phyloP scores from a whole-genome alignment of 2,797 vertebrate genomes.

The Mormyrops boulengeri region DNA sequence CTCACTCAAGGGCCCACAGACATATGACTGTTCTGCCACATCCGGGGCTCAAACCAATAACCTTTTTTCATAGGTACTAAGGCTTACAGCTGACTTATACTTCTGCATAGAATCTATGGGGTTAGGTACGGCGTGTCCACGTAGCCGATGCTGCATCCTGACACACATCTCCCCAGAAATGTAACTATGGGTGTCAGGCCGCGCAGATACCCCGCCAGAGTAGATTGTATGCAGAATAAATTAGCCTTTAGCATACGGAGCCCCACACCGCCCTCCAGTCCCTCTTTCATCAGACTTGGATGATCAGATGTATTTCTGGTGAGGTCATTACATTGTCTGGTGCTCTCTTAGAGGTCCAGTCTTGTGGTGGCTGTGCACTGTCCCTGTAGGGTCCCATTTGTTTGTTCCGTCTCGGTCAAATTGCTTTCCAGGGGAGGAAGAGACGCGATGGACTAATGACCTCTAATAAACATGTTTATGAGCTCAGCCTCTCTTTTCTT shows the following conservation, averaged over 20 bases:
- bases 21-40: neutral
- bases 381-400: neutral
- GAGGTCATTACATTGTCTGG: constrained; percentile 16
- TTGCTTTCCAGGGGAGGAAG: constrained; percentile 16
- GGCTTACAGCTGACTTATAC: neutral
- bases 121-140: neutral
- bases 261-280: neutral
- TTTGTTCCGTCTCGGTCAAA: constrained; percentile 11
- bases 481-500: neutral
- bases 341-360: neutral
- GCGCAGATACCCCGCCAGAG: neutral
- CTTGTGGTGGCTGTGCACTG: neutral
- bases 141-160: neutral
- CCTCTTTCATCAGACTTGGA: neutral
- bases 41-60: neutral
- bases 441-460: constrained; percentile 22
- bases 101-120: neutral
- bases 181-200: neutral
- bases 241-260: neutral
- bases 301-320: neutral
- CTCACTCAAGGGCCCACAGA: neutral
- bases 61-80: neutral
- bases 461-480: constrained; percentile 27
- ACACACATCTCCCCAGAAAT: neutral
- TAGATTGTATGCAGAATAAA: neutral